These are phyloP conservation scores for Pangasius larnaudii DNA, from an alignment of 2,797 vertebrate species.

Conservation along the genomic window DNA sequence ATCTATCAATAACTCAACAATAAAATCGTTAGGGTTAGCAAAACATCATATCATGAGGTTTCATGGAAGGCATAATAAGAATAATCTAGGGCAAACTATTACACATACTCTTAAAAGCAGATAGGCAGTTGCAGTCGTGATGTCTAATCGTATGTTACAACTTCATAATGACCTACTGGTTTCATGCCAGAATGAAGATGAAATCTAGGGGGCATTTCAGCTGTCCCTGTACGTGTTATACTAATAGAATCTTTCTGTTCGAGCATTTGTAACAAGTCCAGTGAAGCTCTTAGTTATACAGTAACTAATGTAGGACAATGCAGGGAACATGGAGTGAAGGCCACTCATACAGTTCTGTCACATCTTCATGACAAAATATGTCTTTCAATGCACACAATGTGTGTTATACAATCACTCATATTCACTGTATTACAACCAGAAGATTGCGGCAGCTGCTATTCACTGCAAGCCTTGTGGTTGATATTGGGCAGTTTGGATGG, in stretches of 20 bases:
- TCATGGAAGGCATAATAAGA: neutral
- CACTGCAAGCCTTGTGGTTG: constrained; percentile 22
- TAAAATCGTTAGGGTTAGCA: neutral
- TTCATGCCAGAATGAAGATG: neutral
- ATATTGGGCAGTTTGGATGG: constrained; percentile 26
- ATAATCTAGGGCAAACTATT: neutral
- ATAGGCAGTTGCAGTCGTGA: neutral
- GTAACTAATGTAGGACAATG: constrained; percentile 7
- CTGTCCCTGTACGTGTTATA: neutral
- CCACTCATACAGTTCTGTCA: constrained; percentile 18
- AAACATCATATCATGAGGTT: neutral
- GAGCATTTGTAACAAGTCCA: constrained; percentile 60
- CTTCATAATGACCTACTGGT: neutral
- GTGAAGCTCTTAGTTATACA: constrained; percentile 48
- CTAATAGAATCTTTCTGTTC: constrained; percentile 50
- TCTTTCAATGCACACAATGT: constrained; percentile 48
- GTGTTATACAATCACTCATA: constrained; percentile 44
- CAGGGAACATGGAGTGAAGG: neutral
- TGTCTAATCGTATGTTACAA: neutral
- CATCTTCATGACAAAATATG: constrained; percentile 58
- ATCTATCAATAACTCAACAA: neutral
- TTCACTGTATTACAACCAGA: constrained; percentile 28
- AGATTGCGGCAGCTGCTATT: constrained; percentile 44
- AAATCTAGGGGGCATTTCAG: neutral
- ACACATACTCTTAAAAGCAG: neutral